Conservation (phyloP, 2,888 invertebrate species). For the Caenorhabditis zanzibari region DNA sequence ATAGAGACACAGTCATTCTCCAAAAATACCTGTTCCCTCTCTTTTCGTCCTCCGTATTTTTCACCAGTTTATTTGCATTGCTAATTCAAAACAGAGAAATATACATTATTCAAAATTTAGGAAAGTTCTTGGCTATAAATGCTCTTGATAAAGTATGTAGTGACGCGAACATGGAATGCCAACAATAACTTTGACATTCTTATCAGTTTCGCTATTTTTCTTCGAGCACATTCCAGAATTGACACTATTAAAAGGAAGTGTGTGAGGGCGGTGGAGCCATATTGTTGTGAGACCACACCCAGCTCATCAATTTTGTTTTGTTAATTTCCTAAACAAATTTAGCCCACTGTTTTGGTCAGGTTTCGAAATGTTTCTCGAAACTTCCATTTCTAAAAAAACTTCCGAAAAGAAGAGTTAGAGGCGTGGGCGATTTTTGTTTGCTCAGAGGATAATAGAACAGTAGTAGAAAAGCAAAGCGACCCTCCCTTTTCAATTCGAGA, state of each 20-base stretch:
- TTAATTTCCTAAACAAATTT: constrained; percentile 23
- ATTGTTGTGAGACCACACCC: constrained; percentile 35
- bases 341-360: constrained; percentile 8
- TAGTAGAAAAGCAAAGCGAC: constrained; percentile 58
- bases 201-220: constrained; percentile 14
- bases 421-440: constrained; percentile 50
- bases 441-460: constrained; percentile 59
- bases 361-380: constrained; percentile 42
- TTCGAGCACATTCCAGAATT: constrained; percentile 28
- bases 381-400: background rate
- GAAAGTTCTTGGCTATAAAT: constrained; percentile 15
- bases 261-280: constrained; percentile 14
- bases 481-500: background rate
- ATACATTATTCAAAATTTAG: background rate
- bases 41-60: background rate
- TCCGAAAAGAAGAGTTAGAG: background rate
- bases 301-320: constrained; percentile 24
- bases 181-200: constrained; percentile 13
- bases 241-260: constrained; percentile 28
- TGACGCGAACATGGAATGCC: constrained; percentile 26
- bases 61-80: constrained; percentile 49
- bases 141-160: background rate
- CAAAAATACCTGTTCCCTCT: constrained; percentile 6
- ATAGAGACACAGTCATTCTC: constrained; percentile 13
- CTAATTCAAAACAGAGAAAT: constrained; percentile 32